Base-by-base conservation (phyloP, 1,140 invertebrate genomes). In the Carposina sasakii region DNA sequence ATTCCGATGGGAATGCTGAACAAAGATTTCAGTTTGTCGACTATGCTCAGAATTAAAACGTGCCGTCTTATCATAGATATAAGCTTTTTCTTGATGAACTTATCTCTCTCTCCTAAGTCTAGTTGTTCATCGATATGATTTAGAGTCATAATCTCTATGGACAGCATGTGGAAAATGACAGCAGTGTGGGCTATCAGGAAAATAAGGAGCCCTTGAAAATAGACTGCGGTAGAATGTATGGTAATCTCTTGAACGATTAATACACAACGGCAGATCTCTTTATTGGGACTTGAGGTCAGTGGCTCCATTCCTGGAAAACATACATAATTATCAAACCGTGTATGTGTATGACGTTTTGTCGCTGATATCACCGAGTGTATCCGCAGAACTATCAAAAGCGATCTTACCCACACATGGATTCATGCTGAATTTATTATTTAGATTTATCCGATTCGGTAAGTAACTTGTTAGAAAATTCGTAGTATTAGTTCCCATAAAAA, bases 1-100 rank as follows among this genome's bases (percentile, higher is more conserved):
- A 79, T 54, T 10, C 79, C 79, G 9, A 81, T 55, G 2, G 75
- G 68, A 16, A 66, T 54, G 44, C 69, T 76, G 41, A 77, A 83
- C n/a, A 81, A 46, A n/a, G 43, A 39, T 50, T 76, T 73, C 0
- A 79, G 34, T 23, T 65, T 60, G 0, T 66, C 42, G 20, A 70
- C 54, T 0, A 62, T 59, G 19, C 43, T 37, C 23, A 81, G 47
- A n/a, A 55, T 58, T 21, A 78, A 41, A 17, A 56, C 36, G 39
- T 81, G 76, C 1, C 76, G 60, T 13, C 37, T n/a, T 8, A 78
- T 61, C 1, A 77, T 34, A 12, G 24, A 39, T 1, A 61, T 54
- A 3, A 79, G 40, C 16, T 40, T 61, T 40, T 63, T 26, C 37
- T 58, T 67, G 0, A 69, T 68, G 1, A 21, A 13, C n/a, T n/a